Evolutionary conservation across 2,888 invertebrate species (phyloP).

Genomic region (Rhagonycha lutea): DNA sequence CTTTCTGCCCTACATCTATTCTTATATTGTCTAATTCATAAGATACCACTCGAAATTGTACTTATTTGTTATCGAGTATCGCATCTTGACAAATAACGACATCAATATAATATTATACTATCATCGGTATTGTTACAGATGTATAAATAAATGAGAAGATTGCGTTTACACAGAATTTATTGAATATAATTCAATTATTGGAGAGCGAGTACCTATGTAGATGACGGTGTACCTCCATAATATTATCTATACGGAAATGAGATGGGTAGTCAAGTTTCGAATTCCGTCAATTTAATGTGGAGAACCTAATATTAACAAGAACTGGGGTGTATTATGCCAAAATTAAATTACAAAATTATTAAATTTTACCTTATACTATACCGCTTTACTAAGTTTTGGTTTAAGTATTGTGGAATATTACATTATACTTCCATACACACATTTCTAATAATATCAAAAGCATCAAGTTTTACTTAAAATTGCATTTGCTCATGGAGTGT

Average conservation of each 20-base stretch:
- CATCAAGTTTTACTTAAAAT: neutral
- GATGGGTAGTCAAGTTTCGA: neutral
- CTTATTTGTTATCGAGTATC: neutral
- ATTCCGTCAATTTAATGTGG: neutral
- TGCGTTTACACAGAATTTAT: too few relatives aligned
- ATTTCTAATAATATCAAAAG: neutral
- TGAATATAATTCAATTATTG: neutral
- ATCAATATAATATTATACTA: neutral
- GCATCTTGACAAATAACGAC: neutral
- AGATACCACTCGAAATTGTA: neutral
- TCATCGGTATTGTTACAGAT: neutral
- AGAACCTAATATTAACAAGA: neutral
- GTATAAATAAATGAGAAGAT: neutral
- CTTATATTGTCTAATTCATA: constrained; percentile 9
- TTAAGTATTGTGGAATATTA: neutral
- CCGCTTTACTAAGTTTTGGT: neutral
- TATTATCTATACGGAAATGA: neutral
- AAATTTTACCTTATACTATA: neutral
- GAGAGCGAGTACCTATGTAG: too few relatives aligned
- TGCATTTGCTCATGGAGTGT: neutral
- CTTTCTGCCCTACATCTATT: constrained; percentile 23
- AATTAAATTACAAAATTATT: neutral
- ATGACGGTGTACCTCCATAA: neutral
- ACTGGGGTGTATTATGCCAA: neutral
- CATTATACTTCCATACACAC: neutral